These are phyloP conservation scores for Coelogynopora nodosa DNA, from an alignment of 2,888 invertebrate genomes.

Conservation along the genomic window DNA sequence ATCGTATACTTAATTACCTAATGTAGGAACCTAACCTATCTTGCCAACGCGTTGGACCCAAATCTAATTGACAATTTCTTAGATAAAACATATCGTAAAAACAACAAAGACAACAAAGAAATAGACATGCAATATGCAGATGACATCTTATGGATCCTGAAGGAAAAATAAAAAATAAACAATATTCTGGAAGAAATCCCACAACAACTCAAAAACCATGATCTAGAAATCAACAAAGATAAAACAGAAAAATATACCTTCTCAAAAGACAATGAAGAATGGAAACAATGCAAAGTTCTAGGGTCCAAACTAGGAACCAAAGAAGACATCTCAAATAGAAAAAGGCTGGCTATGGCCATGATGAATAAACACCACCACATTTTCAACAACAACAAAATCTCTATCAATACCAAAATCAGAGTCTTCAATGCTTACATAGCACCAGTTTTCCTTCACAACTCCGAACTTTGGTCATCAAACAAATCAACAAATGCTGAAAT, in stretches of 20 bases:
- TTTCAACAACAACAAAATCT: background rate
- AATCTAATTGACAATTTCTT: background rate
- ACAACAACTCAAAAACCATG: background rate
- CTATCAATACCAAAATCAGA: background rate
- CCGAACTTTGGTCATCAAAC: background rate
- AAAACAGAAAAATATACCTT: background rate
- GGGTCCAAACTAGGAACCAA: constrained; percentile 13
- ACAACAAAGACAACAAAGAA: constrained; percentile 20
- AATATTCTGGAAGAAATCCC: constrained; percentile 16
- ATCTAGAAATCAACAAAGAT: background rate
- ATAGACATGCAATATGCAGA: background rate
- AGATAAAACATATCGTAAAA: background rate
- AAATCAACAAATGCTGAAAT: background rate
- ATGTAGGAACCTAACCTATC: too few relatives aligned
- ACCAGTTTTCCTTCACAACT: constrained; percentile 13
- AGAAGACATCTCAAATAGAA: constrained; percentile 17
- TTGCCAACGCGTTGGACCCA: constrained; percentile 8
- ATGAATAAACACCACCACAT: constrained; percentile 25
- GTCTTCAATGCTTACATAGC: constrained; percentile 25
- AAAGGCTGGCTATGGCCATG: constrained; percentile 16
- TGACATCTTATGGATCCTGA: background rate
- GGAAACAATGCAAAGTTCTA: background rate
- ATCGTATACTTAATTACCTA: too few relatives aligned
- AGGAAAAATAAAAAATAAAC: background rate
- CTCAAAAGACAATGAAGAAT: background rate